A percentile compares a stretch with the other conserved stretches of the same genome.
phyloP scores from a whole-genome alignment of 2,113 vertebrate species.

The Stegostoma tigrinum region DNA sequence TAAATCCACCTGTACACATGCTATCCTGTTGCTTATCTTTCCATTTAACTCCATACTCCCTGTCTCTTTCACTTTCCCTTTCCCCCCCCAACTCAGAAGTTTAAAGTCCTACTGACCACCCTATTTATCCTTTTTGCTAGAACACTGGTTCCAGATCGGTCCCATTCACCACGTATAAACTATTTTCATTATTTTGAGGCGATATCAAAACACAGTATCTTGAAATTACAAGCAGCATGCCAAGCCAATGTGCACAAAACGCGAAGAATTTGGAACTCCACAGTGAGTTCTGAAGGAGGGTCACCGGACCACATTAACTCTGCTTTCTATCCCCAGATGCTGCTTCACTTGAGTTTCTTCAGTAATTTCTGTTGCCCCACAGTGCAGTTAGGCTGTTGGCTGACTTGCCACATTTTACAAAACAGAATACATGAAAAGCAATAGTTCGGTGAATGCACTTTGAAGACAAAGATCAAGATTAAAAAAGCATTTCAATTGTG shows the following conservation, averaged over 20 bases:
- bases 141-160: too few relatives aligned
- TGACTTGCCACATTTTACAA: not conserved
- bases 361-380: not conserved
- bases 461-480: not conserved
- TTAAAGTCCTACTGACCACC: too few relatives aligned
- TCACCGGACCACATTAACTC: too few relatives aligned
- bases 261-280: not conserved
- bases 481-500: not conserved
- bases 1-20: too few relatives aligned
- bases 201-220: not conserved
- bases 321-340: too few relatives aligned
- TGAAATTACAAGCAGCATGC: not conserved
- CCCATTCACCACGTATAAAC: not conserved
- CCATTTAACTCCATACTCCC: too few relatives aligned
- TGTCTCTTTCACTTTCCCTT: too few relatives aligned
- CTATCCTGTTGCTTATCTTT: too few relatives aligned
- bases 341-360: too few relatives aligned
- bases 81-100: too few relatives aligned
- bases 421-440: not conserved
- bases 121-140: too few relatives aligned
- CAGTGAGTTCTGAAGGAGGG: too few relatives aligned
- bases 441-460: not conserved
- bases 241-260: not conserved
- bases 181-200: not conserved
- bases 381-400: not conserved